Evolutionary conservation across 2,888 invertebrate species (phyloP), one percentile per base, ranked within the genome.

Genomic region (Lasiommata megera): DNA sequence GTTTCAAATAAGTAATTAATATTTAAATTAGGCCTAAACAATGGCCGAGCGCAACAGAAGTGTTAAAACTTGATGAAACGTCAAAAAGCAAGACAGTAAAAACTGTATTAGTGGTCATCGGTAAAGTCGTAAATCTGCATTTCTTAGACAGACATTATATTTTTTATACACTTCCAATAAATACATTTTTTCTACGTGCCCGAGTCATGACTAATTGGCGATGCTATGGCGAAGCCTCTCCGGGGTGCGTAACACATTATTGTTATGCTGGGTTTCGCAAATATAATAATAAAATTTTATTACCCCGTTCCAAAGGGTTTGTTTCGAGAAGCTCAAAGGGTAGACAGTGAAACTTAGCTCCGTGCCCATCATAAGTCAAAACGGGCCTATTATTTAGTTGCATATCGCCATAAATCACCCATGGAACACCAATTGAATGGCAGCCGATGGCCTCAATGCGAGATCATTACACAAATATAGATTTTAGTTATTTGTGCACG

Each of bases 381-480:
- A 84, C 71, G 80, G 69, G 63, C 65, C 76, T 69, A 83, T 89
- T 89, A 88, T 89, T 85, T 77, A 69, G 83, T 88, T 87, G 87
- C 88, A 84, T 83, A 84, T 84, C 72, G 76, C 65, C 83, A 85
- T 90, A 89, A 89, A 90, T 91, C 88, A 87, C 79, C 79, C 76
- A 76, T 76, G 81, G 82, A 81, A 78, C 77, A 73, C 70, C 73
- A 64, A 65, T 80, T 79, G 84, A 87, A 83, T 78, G 80, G 68
- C 73, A 66, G 64, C 67, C 72, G 80, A n/a, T 74, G 79, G 83
- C 83, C 82, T 87, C 85, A 87, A 90, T 88, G 81, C 82, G 74
- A 76, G 77, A 79, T 88, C 88, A 85, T 89, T 89, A 90, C 83
- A 88, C 88, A 90, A 90, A 90, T 88, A 89, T 89, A 86, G 87